phyloP scores from a whole-genome alignment of 1,140 invertebrate species.

The Colletes latitarsis region DNA sequence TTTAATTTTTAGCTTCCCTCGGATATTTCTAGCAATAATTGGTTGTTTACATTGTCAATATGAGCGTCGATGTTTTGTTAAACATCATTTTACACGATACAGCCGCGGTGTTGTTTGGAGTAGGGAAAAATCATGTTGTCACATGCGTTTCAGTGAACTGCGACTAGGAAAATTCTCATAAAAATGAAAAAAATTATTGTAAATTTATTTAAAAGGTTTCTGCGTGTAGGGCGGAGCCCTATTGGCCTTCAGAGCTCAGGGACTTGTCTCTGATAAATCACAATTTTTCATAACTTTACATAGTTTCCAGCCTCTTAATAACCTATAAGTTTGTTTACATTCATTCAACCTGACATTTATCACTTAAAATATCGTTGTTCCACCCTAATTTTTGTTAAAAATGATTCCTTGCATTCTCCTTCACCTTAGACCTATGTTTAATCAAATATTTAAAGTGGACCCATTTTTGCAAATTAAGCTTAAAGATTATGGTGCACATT shows the following conservation, averaged over 20 bases:
- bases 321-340: slow-evolving; percentile 85
- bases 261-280: slow-evolving; percentile 52
- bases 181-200: slow-evolving; percentile 63
- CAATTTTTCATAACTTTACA: slow-evolving; percentile 68
- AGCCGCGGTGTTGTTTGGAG: slow-evolving; percentile 76
- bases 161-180: slow-evolving; percentile 51
- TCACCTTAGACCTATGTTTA: slow-evolving; percentile 73
- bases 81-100: slow-evolving; percentile 47
- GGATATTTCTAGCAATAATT: slow-evolving; percentile 48
- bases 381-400: slow-evolving; percentile 78
- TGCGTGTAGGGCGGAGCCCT: slow-evolving; percentile 70
- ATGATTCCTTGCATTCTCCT: slow-evolving; percentile 80
- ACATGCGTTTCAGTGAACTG: slow-evolving; percentile 62
- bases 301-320: slow-evolving; percentile 68
- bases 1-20: slow-evolving; percentile 47
- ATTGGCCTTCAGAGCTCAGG: slow-evolving; percentile 54
- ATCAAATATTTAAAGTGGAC: slow-evolving; percentile 84
- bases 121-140: slow-evolving; percentile 70
- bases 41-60: slow-evolving; percentile 45
- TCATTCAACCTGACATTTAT: slow-evolving; percentile 81
- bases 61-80: slow-evolving; percentile 22
- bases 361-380: slow-evolving; percentile 83
- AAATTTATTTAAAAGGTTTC: slow-evolving; percentile 52
- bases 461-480: slow-evolving; percentile 88
- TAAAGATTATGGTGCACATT: slow-evolving; percentile 80